These are phyloP conservation scores for Narcine bancroftii DNA, from an alignment of 2,113 vertebrate genomes.

Conservation along the genomic window DNA sequence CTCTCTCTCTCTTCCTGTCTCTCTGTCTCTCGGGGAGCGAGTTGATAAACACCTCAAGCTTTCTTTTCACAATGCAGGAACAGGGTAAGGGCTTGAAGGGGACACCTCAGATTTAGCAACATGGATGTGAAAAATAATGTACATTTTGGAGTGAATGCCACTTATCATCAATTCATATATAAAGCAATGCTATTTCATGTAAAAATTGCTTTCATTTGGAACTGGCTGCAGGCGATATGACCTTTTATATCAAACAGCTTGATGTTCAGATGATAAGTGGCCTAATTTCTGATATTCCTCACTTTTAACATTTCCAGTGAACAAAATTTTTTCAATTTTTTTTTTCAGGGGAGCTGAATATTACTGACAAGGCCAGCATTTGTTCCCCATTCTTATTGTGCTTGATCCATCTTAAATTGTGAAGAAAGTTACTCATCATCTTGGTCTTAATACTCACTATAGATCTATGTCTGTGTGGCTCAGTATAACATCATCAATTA, in stretches of 20 bases:
- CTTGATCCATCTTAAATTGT: no score
- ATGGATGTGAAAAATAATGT: background rate
- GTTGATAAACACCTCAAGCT: background rate
- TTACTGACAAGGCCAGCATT: no score
- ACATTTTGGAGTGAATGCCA: background rate
- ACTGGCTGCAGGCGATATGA: background rate
- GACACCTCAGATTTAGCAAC: background rate
- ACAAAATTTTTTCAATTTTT: no score
- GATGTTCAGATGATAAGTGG: background rate
- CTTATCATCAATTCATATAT: background rate
- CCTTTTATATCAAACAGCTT: background rate
- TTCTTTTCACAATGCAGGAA: background rate
- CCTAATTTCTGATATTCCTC: background rate
- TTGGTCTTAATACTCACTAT: no score
- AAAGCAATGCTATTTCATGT: background rate
- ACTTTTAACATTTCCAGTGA: background rate
- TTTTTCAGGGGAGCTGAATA: no score
- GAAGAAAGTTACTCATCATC: no score
- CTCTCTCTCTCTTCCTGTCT: no score
- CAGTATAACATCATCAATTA: no score
- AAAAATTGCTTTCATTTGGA: conserved; percentile 10
- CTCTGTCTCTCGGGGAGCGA: background rate
- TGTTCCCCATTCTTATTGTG: no score
- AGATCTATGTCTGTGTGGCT: no score
- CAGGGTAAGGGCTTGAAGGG: background rate